Evolutionary conservation across 2,113 vertebrate genomes (phyloP).

Genomic region (Cephalopholis sonnerati): DNA sequence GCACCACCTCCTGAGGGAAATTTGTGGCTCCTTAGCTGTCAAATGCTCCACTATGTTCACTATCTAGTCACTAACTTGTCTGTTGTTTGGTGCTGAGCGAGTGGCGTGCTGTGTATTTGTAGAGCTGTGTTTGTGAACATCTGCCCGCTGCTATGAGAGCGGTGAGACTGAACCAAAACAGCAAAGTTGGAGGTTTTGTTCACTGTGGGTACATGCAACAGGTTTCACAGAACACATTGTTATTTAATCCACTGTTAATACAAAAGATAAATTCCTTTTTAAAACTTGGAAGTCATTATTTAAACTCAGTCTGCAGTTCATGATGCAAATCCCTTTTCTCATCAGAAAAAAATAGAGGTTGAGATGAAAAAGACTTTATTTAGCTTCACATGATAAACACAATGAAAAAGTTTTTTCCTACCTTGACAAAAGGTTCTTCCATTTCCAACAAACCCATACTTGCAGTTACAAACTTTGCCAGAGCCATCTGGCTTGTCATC

Average conservation of each 20-base stretch:
- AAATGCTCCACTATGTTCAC: too few relatives aligned
- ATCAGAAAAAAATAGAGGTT: neutral
- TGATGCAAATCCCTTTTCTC: neutral
- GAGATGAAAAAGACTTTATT: neutral
- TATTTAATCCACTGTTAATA: neutral
- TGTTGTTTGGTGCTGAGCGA: too few relatives aligned
- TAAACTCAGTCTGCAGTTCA: neutral
- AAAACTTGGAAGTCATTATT: neutral
- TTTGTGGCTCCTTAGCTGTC: too few relatives aligned
- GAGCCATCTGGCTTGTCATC: constrained; percentile 83
- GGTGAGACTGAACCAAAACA: too few relatives aligned
- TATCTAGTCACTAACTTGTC: too few relatives aligned
- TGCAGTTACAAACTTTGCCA: constrained; percentile 92
- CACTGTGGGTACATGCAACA: neutral
- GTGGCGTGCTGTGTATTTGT: too few relatives aligned
- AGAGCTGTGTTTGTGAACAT: too few relatives aligned
- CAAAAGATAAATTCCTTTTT: neutral
- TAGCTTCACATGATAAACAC: neutral
- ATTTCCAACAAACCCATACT: constrained; percentile 95
- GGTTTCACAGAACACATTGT: neutral
- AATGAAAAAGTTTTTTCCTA: constrained; percentile 57
- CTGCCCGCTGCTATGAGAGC: too few relatives aligned
- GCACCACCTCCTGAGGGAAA: too few relatives aligned
- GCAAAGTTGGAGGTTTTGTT: too few relatives aligned
- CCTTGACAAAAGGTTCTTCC: constrained; percentile 91